Conservation (phyloP, 2,113 vertebrate species). For the Zingel zingel region DNA sequence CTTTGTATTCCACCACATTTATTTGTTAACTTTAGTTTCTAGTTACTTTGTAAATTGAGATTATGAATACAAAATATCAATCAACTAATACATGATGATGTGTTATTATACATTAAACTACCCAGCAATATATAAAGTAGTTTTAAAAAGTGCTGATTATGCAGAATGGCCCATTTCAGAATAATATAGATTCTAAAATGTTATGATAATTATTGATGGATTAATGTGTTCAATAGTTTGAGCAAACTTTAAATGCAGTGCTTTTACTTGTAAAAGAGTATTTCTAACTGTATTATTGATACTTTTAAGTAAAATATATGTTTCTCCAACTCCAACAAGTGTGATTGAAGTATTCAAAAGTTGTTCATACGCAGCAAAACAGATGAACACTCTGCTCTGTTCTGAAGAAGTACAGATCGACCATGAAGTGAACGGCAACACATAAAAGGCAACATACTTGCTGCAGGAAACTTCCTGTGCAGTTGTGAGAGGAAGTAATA, state of each 20-base stretch:
- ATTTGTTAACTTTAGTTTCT: too few relatives aligned
- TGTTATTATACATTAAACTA: neutral
- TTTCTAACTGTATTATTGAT: neutral
- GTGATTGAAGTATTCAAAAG: neutral
- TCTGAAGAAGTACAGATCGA: constrained; percentile 6
- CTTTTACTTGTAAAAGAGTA: neutral
- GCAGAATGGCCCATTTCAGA: too few relatives aligned
- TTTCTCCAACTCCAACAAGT: neutral
- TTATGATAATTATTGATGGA: too few relatives aligned
- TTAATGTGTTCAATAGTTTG: too few relatives aligned
- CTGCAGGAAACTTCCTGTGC: constrained; percentile 75
- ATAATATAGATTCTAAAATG: too few relatives aligned
- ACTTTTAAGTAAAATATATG: neutral
- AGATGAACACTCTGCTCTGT: neutral
- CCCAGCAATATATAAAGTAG: neutral
- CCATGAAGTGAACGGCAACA: constrained; percentile 7
- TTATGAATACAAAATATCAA: neutral
- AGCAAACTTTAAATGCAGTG: neutral
- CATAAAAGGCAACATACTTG: constrained; percentile 23
- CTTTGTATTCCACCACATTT: neutral
- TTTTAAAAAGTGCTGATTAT: too few relatives aligned
- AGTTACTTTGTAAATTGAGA: neutral
- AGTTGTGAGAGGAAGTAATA: constrained; percentile 76
- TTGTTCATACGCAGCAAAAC: neutral
- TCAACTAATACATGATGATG: neutral